A percentile compares a stretch with the other conserved stretches of the same genome.
Evolutionary conservation across 53 echinoderm and acorn worm species (phyloP).

Genomic region (Arbacia lixula): DNA sequence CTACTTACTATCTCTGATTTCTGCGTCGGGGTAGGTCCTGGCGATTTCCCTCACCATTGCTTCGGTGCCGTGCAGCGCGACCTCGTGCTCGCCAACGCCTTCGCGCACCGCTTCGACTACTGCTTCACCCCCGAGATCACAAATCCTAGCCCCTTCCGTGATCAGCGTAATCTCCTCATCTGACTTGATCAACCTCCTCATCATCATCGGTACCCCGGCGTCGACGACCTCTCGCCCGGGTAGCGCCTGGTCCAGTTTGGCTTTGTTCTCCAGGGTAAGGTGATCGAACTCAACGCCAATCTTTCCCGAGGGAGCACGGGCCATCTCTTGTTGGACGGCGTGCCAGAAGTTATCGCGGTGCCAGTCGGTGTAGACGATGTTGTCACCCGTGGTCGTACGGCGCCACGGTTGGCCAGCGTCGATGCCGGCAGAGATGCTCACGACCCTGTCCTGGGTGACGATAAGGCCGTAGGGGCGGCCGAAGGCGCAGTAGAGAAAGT

Average conservation of each 20-base stretch:
- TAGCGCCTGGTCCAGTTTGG: slow-evolving; percentile 65
- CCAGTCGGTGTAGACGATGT: slow-evolving; percentile 89
- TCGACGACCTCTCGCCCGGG: slow-evolving; percentile 69
- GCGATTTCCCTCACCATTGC: slow-evolving; percentile 93
- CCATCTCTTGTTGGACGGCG: slow-evolving; percentile 68
- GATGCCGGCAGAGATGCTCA: slow-evolving; percentile 75
- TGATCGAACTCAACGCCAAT: slow-evolving; percentile 73
- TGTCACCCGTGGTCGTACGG: slow-evolving; percentile 71
- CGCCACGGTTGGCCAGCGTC: slow-evolving; percentile 90
- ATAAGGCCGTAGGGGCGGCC: slow-evolving; percentile 89
- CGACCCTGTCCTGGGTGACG: slow-evolving; percentile 80
- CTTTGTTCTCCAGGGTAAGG: slow-evolving; percentile 62
- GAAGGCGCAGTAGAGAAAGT: slow-evolving; percentile 81
- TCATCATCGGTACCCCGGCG: slow-evolving; percentile 78
- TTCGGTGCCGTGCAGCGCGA: slow-evolving; percentile 65
- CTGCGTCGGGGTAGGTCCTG: slow-evolving; percentile 65
- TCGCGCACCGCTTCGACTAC: slow-evolving; percentile 70
- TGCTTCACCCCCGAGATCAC: slow-evolving; percentile 81
- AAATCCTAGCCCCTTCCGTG: slow-evolving; percentile 78
- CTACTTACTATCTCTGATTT: slow-evolving; percentile 85
- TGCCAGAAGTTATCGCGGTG: slow-evolving; percentile 87
- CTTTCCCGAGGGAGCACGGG: slow-evolving; percentile 63
- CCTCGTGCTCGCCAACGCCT: slow-evolving; percentile 84
- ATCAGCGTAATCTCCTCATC: slow-evolving; percentile 83
- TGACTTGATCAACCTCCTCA: slow-evolving; percentile 83